Evolutionary conservation across 1,140 invertebrate species (phyloP), one percentile per base, ranked within the genome.

Genomic region (Bombus superbus): DNA sequence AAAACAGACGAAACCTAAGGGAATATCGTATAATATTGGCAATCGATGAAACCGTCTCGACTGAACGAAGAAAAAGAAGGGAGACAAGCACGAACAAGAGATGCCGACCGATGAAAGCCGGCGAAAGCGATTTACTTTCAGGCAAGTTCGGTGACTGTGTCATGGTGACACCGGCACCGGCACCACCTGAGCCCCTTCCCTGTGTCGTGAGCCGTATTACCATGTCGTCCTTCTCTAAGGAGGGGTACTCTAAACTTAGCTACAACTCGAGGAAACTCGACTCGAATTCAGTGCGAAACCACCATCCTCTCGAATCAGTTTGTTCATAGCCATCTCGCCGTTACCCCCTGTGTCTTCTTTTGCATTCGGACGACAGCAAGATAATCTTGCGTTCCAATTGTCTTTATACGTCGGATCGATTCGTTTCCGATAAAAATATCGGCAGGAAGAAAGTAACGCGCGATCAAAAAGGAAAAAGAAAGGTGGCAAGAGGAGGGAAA

Each of bases 201-300:
- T 3, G 9, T 81, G 59, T 40, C 44, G 32, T 47, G 32, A 57
- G 42, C 75, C 76, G 18, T 47, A 59, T 73, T 62, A 40, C 81
- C 18, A 71, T 87, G 79, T 11, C 59, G 28, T 85, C 79, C 83
- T 86, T 88, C 83, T 68, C 38, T 79, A 53, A 75, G 81, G 76
- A 68, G 88, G 82, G 82, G 71, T 86, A 81, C 59, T 85, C 89
- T 90, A 90, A 90, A 88, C 85, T 81, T 90, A 90, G 89, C 81
- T 28, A 68, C 72, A 68, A 85, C 71, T 79, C 68, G 81, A 73
- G 35, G 35, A 90, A 72, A 81, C 82, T 90, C 80, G 69, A 40
- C 62, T 47, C 47, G 86, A 75, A 71, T 86, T 88, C 89, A 90
- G 86, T 90, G 64, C 59, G 32, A 86, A 90, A 90, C 62, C 89